Evolutionary conservation across 2,113 vertebrate species (phyloP), one percentile per base, ranked within the genome.

Genomic region (Tylochromis polylepis): DNA sequence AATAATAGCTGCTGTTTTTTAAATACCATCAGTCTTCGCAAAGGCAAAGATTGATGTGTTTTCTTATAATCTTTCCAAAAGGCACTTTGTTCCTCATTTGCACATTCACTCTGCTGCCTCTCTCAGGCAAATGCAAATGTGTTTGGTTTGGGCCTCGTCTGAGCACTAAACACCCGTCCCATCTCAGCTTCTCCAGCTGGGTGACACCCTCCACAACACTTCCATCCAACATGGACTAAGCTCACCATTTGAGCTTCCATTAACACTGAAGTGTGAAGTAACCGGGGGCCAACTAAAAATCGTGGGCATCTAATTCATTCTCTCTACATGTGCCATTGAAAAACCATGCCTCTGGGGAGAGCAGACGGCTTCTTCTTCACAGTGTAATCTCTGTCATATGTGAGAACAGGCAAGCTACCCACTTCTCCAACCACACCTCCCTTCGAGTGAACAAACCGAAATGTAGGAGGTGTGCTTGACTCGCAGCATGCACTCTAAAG

Each of bases 381-480:
- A 79, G 84, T 88, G 86, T 90, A 90, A 91, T 92, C 83, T 87
- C 88, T 89, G 81, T 88, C 87, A 93, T 90, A 88, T 91, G 85
- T 43, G 77, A 87, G 79, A 59, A 70, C 79, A 86, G 85, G 85
- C 88, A 88, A 90, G 81, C 85, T 65, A 80, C 82, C 62, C 83
- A 79, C 85, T 83, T 58, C 79, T 72, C 78, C 53, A 58, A 31
- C 46, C 75, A 57, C 22, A 56, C 38, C 77, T 58, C 87, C 55
- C 85, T 10, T 22, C 1, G 4, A 79, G 34, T 82, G 85, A 88
- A 86, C 84, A 90, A 80, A 56, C 85, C 86, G 84, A 85, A 84
- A 92, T 89, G 87, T 92, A 79, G 91, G 91, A 93, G 90, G 85
- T 86, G 58, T 62, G 65, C 83, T 91, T 91, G 43, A 65, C 89